Conservation (phyloP, 2,113 vertebrate species). For the Tachysurus vachellii region DNA sequence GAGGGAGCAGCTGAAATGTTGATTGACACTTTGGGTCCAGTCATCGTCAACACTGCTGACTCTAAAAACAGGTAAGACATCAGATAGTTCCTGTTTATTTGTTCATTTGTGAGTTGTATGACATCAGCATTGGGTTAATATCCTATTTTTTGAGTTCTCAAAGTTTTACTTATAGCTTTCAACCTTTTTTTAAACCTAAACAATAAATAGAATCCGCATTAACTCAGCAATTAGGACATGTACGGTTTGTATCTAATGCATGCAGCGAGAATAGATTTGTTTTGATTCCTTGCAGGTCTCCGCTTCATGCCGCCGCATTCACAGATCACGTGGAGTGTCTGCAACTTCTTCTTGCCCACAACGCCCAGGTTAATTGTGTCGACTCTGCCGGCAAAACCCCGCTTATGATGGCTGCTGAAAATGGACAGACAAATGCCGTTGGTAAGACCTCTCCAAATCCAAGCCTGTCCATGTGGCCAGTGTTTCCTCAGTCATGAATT, state of each 20-base stretch:
- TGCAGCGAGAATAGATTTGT: neutral
- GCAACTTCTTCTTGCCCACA: constrained; percentile 94
- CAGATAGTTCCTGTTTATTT: neutral
- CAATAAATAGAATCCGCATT: neutral
- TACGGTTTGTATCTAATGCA: neutral
- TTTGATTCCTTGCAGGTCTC: constrained; percentile 72
- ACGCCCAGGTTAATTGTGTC: constrained; percentile 88
- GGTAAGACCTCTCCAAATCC: constrained; percentile 71
- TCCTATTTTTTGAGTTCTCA: neutral
- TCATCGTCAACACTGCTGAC: constrained; percentile 90
- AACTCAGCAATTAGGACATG: neutral
- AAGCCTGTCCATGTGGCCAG: neutral
- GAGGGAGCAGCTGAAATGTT: constrained; percentile 97
- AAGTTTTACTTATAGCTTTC: neutral
- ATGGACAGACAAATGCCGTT: constrained; percentile 94
- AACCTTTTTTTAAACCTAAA: neutral
- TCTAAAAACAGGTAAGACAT: constrained; percentile 87
- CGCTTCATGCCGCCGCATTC: constrained; percentile 96
- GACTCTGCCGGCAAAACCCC: constrained; percentile 90
- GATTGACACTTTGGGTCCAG: constrained; percentile 89
- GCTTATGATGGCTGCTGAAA: constrained; percentile 98
- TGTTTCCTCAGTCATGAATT: neutral
- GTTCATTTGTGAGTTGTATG: neutral
- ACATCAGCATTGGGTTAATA: neutral
- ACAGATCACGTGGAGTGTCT: constrained; percentile 98